Percentiles rank a stretch among this genome's conserved stretches.
phyloP scores from a whole-genome alignment of 2,888 invertebrate genomes.

The Ennomos quercinarius region DNA sequence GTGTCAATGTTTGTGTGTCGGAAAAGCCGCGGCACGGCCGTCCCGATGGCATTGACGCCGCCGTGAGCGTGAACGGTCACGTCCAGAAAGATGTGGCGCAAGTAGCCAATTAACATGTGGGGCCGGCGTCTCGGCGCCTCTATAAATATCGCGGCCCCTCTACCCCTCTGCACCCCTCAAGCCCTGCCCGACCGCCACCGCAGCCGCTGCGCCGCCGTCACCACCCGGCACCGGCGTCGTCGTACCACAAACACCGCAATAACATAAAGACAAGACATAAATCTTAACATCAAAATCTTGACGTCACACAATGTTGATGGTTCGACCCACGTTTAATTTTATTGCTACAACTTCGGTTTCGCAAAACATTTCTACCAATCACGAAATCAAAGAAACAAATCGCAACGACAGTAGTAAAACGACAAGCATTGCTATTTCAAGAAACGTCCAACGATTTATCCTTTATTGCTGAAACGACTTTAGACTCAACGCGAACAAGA shows the following conservation, averaged over 20 bases:
- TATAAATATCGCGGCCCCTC: constrained; percentile 72
- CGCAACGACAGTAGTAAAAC: constrained; percentile 25
- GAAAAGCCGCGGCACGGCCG: constrained; percentile 61
- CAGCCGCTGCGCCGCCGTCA: constrained; percentile 62
- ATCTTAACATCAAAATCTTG: constrained; percentile 59
- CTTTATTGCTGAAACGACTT: constrained; percentile 18
- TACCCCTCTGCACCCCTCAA: constrained; percentile 50
- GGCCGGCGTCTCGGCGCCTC: constrained; percentile 79
- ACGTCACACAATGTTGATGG: constrained; percentile 55
- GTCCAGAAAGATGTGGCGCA: constrained; percentile 79
- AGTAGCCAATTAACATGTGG: constrained; percentile 81
- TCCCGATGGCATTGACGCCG: constrained; percentile 73
- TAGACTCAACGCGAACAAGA: constrained; percentile 1
- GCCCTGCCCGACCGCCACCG: constrained; percentile 48
- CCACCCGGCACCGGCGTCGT: constrained; percentile 56
- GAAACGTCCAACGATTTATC: constrained; percentile 14
- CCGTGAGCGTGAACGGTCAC: constrained; percentile 70
- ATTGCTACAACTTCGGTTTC: constrained; percentile 46
- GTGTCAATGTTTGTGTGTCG: constrained; percentile 82
- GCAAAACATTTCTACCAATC: constrained; percentile 40
- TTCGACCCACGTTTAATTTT: constrained; percentile 54
- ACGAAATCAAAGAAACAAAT: constrained; percentile 41
- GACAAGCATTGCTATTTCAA: constrained; percentile 25
- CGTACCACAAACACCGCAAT: constrained; percentile 52
- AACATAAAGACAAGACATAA: constrained; percentile 59